Conservation (phyloP, 2,797 vertebrate species). For the Chloroceryle inda region DNA sequence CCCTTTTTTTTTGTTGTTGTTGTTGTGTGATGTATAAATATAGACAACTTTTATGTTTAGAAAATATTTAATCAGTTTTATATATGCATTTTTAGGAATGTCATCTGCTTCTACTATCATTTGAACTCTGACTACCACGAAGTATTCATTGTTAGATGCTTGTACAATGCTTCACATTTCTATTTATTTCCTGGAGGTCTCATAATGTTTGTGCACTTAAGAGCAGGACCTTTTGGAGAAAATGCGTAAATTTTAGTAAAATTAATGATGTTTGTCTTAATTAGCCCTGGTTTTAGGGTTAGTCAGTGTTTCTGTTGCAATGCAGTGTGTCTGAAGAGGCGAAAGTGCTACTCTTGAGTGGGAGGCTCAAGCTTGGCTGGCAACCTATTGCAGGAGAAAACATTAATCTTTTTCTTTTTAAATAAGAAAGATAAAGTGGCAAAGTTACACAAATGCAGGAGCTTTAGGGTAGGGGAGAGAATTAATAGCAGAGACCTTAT, state of each 20-base stretch:
- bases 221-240: background rate
- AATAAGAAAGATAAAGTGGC: background rate
- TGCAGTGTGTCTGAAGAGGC: background rate
- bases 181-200: conserved; percentile 75
- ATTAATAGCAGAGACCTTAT: background rate
- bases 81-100: conserved; percentile 73
- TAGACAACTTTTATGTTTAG: conserved; percentile 73
- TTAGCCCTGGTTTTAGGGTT: background rate
- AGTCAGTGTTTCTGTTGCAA: background rate
- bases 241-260: background rate
- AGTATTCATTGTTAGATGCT: conserved; percentile 70
- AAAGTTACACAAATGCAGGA: background rate
- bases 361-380: background rate
- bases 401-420: background rate
- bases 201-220: conserved; percentile 68
- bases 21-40: conserved; percentile 76
- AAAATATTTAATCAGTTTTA: conserved; percentile 73
- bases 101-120: conserved; percentile 73
- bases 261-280: background rate
- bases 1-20: conserved; percentile 22
- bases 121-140: conserved; percentile 63
- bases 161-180: conserved; percentile 62
- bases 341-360: background rate
- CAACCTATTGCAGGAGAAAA: background rate
- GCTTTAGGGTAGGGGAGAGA: background rate